phyloP scores from a whole-genome alignment of 2,888 invertebrate species.

The Dicyrtomina minuta region DNA sequence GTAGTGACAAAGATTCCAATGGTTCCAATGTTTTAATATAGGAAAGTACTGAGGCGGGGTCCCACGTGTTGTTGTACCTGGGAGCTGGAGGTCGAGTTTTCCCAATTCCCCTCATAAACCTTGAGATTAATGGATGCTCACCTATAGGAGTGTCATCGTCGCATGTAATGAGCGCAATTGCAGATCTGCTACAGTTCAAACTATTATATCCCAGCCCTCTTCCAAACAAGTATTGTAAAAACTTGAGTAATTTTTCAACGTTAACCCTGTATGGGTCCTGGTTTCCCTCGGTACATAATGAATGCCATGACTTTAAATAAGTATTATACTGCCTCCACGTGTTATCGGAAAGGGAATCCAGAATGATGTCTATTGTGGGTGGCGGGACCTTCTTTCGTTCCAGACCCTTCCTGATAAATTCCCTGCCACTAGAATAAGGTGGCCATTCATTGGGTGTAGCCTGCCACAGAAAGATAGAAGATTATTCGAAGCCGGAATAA shows the following conservation, averaged over 20 bases:
- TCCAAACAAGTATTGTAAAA: conserved; percentile 22
- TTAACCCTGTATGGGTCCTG: too few relatives aligned
- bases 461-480: too few relatives aligned
- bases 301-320: conserved; percentile 25
- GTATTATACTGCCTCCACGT: conserved; percentile 24
- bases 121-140: conserved; percentile 20
- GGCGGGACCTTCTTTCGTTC: too few relatives aligned
- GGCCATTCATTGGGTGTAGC: too few relatives aligned
- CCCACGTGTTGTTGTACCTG: too few relatives aligned
- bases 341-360: not conserved
- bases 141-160: conserved; percentile 23
- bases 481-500: too few relatives aligned
- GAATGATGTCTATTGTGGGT: not conserved
- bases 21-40: conserved; percentile 15
- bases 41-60: conserved; percentile 24
- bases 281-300: too few relatives aligned
- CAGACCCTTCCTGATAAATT: too few relatives aligned
- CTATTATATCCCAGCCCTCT: conserved; percentile 31
- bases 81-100: too few relatives aligned
- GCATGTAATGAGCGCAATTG: conserved; percentile 26
- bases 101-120: too few relatives aligned
- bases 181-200: conserved; percentile 36
- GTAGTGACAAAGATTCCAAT: conserved; percentile 9
- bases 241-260: too few relatives aligned
- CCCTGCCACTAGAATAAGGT: too few relatives aligned